Evolutionary conservation across 2,888 invertebrate genomes (phyloP).

Genomic region (Andricus quercusramuli): DNA sequence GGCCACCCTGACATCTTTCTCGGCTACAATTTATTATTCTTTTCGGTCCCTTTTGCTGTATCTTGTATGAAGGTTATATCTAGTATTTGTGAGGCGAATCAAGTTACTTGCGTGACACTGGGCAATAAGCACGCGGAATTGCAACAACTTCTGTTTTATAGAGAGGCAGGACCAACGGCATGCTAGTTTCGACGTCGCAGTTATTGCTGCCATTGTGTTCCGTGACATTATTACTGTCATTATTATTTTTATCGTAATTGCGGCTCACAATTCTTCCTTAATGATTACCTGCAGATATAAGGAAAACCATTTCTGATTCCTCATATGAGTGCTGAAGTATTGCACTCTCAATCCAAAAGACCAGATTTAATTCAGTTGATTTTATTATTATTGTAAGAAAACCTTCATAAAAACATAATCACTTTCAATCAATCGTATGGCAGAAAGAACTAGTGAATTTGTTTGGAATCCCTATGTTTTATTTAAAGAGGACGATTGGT

Average conservation of each 20-base stretch:
- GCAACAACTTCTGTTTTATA: conserved; percentile 69
- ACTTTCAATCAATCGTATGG: too few species aligned
- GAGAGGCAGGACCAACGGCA: conserved; percentile 45
- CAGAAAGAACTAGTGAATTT: background rate
- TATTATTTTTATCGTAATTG: conserved; percentile 59
- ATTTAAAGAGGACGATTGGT: background rate
- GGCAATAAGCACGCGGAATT: conserved; percentile 68
- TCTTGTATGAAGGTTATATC: conserved; percentile 21
- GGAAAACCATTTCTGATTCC: background rate
- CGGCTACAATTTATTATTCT: background rate
- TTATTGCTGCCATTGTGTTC: conserved; percentile 60
- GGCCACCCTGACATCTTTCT: background rate
- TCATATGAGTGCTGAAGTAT: background rate
- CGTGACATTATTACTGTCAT: conserved; percentile 73
- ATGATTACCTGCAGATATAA: background rate
- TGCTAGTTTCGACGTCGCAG: conserved; percentile 43
- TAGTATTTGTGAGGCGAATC: conserved; percentile 66
- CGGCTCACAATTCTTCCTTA: conserved; percentile 21
- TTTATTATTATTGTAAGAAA: background rate
- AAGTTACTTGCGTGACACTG: conserved; percentile 67
- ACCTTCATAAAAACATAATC: too few species aligned
- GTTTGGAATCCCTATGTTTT: background rate
- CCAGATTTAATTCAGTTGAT: too few species aligned
- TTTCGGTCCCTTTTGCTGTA: background rate
- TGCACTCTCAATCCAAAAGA: background rate